Conservation (phyloP, 53 echinoderm and acorn worm genomes). For the Paracentrotus lividus region DNA sequence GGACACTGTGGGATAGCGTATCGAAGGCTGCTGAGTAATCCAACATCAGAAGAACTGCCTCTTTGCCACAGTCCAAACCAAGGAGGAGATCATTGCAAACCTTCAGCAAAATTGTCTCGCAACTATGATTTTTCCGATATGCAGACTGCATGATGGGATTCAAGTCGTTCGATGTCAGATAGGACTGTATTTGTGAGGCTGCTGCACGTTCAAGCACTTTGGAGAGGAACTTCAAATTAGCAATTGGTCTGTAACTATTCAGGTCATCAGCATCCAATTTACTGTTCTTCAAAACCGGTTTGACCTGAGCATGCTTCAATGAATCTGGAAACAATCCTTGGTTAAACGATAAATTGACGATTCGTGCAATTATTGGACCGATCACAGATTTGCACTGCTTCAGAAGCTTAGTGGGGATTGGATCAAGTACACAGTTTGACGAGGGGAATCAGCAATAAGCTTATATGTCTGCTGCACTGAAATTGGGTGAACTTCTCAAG, state of each 20-base stretch:
- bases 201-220: not conserved
- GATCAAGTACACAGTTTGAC: not conserved
- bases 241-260: conserved; percentile 17
- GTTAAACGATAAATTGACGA: not conserved
- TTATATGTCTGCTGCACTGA: no score
- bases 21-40: no score
- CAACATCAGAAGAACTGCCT: no score
- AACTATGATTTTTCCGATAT: no score
- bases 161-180: not conserved
- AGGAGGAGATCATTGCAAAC: no score
- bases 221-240: not conserved
- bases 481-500: no score
- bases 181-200: not conserved
- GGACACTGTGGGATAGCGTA: no score
- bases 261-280: conserved; percentile 16
- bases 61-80: no score
- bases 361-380: conserved; percentile 2
- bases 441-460: not conserved
- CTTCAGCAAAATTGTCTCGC: no score
- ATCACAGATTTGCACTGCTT: not conserved
- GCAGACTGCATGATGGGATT: not conserved
- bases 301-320: not conserved
- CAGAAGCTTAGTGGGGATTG: not conserved
- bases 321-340: not conserved
- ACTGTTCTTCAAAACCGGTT: not conserved